These are phyloP conservation scores for Apamea crenata DNA, from an alignment of 2,888 invertebrate genomes.

Conservation along the genomic window DNA sequence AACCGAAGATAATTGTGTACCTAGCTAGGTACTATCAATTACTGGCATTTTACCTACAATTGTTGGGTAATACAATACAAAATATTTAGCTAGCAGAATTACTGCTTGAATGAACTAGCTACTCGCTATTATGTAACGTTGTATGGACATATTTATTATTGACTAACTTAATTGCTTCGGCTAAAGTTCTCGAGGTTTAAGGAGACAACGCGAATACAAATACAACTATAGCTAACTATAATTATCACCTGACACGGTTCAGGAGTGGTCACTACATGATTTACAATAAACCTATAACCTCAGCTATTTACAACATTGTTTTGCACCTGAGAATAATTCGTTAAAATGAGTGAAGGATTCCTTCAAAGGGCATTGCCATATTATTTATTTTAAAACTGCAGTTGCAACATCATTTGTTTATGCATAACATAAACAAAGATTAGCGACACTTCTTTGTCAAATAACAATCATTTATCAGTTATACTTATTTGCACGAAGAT, in stretches of 20 bases:
- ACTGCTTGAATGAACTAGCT: slow-evolving; percentile 45
- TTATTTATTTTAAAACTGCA: background rate
- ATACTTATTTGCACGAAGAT: slow-evolving; percentile 43
- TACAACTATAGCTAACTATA: slow-evolving; percentile 45
- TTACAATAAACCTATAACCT: slow-evolving; percentile 44
- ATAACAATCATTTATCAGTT: slow-evolving; percentile 31
- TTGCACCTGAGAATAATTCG: slow-evolving; percentile 8
- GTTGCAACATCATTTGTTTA: slow-evolving; percentile 16
- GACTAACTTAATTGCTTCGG: slow-evolving; percentile 56
- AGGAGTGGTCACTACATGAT: slow-evolving; percentile 48
- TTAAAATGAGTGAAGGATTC: slow-evolving; percentile 6
- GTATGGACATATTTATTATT: slow-evolving; percentile 55
- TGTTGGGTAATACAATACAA: slow-evolving; percentile 70
- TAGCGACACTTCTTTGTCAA: slow-evolving; percentile 12
- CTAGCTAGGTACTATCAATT: slow-evolving; percentile 43
- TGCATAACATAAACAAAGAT: slow-evolving; percentile 23
- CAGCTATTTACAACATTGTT: slow-evolving; percentile 36
- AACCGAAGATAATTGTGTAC: slow-evolving; percentile 65
- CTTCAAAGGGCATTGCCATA: slow-evolving; percentile 19
- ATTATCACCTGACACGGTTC: slow-evolving; percentile 49
- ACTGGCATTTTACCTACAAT: slow-evolving; percentile 70
- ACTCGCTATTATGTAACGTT: slow-evolving; percentile 41
- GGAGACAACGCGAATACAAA: slow-evolving; percentile 46
- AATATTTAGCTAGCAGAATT: slow-evolving; percentile 65
- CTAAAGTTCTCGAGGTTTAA: slow-evolving; percentile 50